A percentile compares a stretch with the other conserved stretches of the same genome.
These are phyloP conservation scores for Empidonax traillii DNA, from an alignment of 2,113 vertebrate species.

Conservation along the genomic window DNA sequence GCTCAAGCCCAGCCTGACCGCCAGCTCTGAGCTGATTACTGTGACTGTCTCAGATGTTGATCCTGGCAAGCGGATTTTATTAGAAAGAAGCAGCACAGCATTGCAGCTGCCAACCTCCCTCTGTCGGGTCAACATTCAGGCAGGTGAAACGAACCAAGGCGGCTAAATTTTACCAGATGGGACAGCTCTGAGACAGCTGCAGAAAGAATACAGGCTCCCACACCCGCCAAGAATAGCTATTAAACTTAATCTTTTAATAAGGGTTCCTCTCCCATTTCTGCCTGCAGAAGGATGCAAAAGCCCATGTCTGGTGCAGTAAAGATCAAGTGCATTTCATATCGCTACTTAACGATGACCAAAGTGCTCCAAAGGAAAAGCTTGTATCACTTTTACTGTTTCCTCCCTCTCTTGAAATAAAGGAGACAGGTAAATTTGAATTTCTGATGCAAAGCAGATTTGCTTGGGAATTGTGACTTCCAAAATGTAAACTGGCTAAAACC, in stretches of 20 bases:
- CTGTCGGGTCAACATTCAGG: neutral
- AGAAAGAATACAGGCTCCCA: constrained; percentile 19
- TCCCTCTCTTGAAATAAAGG: neutral
- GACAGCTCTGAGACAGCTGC: constrained; percentile 47
- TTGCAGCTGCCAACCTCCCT: neutral
- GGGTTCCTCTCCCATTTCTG: neutral
- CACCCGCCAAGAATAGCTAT: constrained; percentile 38
- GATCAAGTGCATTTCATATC: neutral
- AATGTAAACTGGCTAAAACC: accelerated
- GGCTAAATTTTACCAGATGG: constrained; percentile 36
- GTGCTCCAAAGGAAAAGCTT: neutral
- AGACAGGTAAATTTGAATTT: neutral
- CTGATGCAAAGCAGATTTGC: neutral
- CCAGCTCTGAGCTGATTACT: neutral
- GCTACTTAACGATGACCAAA: neutral
- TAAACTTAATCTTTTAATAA: constrained; percentile 55
- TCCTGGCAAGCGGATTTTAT: neutral
- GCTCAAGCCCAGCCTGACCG: neutral
- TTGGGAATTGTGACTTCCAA: neutral
- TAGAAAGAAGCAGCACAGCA: neutral
- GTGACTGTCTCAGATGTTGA: neutral
- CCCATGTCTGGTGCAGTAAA: neutral
- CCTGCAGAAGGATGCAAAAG: constrained; percentile 29
- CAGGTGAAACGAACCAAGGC: constrained; percentile 46
- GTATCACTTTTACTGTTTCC: neutral